These are phyloP conservation scores for Ochotona princeps DNA, from an alignment of 2,113 vertebrate genomes.

Conservation along the genomic window DNA sequence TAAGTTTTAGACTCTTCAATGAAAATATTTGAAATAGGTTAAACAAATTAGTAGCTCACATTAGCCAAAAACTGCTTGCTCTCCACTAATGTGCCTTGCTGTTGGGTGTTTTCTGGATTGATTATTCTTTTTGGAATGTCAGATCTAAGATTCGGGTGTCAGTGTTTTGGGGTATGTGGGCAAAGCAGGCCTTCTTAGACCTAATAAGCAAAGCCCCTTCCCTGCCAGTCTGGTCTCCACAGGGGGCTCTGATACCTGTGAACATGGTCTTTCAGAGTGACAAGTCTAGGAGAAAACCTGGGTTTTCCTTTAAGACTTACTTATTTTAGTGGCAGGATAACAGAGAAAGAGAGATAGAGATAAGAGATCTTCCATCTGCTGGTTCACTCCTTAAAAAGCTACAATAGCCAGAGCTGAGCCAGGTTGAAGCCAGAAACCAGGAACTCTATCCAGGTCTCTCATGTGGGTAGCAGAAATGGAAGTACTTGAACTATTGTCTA, in stretches of 20 bases:
- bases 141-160: not conserved
- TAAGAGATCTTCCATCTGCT: too few species aligned
- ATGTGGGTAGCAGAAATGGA: too few species aligned
- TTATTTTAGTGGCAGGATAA: too few species aligned
- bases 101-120: not conserved
- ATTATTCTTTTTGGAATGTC: slow-evolving; percentile 4
- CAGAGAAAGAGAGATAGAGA: too few species aligned
- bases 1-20: slow-evolving; percentile 19
- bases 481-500: too few species aligned
- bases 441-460: too few species aligned
- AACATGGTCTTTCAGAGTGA: not conserved
- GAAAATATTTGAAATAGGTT: not conserved
- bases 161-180: not conserved
- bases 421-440: too few species aligned
- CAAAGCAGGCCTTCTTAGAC: not conserved
- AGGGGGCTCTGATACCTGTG: not conserved
- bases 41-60: not conserved
- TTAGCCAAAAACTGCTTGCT: not conserved
- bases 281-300: not conserved
- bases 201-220: not conserved
- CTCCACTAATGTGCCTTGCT: not conserved
- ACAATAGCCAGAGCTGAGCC: too few species aligned
- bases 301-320: too few species aligned
- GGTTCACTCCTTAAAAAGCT: too few species aligned
- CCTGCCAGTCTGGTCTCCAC: not conserved